A percentile compares a stretch with the other conserved stretches of the same genome.
Conservation (phyloP, 2,888 invertebrate genomes). For the Rhingia campestris region DNA sequence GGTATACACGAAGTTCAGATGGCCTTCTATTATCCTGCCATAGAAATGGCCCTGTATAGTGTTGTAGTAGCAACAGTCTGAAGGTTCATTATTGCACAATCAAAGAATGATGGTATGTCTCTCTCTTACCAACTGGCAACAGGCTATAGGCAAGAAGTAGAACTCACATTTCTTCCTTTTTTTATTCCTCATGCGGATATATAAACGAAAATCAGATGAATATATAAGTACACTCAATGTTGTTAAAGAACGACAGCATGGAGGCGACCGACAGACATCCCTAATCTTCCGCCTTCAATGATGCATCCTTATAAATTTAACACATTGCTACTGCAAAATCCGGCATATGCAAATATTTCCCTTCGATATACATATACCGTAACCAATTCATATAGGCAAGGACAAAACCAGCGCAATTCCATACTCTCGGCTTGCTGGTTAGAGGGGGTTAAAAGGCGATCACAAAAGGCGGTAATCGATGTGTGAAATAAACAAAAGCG, state of each 20-base stretch:
- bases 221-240: constrained; percentile 30
- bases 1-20: constrained; percentile 31
- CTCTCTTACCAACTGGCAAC: constrained; percentile 45
- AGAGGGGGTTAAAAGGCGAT: constrained; percentile 18
- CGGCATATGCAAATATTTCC: constrained; percentile 67
- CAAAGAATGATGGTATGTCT: constrained; percentile 63
- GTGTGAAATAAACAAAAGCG: constrained; percentile 83
- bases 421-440: background rate
- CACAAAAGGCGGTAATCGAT: constrained; percentile 82
- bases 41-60: constrained; percentile 15
- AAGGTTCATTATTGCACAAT: constrained; percentile 69
- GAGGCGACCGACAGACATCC: constrained; percentile 24
- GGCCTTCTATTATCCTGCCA: constrained; percentile 48
- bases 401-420: constrained; percentile 29
- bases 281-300: constrained; percentile 47
- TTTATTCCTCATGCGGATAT: constrained; percentile 1
- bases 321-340: constrained; percentile 38
- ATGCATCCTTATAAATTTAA: constrained; percentile 58
- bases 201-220: constrained; percentile 29
- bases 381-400: constrained; percentile 43
- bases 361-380: constrained; percentile 1
- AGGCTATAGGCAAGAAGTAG: constrained; percentile 53
- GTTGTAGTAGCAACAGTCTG: constrained; percentile 50
- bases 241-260: background rate
- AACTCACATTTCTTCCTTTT: constrained; percentile 9